Percentiles rank a stretch among this genome's conserved stretches.
phyloP scores from a whole-genome alignment of 2,888 invertebrate genomes.

The Agonopterix alstromeriana region DNA sequence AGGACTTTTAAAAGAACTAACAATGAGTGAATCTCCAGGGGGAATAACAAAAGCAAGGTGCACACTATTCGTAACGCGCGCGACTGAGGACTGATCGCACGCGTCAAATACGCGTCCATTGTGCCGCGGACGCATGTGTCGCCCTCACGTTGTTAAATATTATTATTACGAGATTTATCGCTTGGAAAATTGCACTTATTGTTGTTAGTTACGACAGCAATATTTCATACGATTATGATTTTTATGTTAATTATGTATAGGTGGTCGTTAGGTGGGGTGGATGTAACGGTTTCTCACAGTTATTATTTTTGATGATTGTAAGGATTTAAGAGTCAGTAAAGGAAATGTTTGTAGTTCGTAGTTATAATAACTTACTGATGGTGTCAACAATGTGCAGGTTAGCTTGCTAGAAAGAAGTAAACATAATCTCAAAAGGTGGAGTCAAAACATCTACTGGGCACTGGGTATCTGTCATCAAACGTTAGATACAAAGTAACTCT shows the following conservation, averaged over 20 bases:
- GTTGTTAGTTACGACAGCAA: constrained; percentile 48
- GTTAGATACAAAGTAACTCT: too few species aligned
- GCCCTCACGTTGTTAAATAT: constrained; percentile 41
- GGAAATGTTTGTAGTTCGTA: too few species aligned
- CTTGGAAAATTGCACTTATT: constrained; percentile 73
- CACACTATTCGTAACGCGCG: constrained; percentile 28
- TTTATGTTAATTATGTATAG: constrained; percentile 65
- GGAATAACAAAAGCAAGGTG: constrained; percentile 52
- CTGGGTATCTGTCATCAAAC: too few species aligned
- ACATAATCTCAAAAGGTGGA: too few species aligned
- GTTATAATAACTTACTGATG: too few species aligned
- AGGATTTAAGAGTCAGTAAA: too few species aligned
- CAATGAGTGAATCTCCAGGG: constrained; percentile 6
- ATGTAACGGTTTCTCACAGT: constrained; percentile 11
- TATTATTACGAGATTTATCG: constrained; percentile 74
- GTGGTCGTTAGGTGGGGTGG: constrained; percentile 30
- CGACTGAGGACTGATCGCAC: constrained; percentile 35
- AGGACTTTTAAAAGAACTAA: too few species aligned
- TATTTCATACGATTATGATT: constrained; percentile 70
- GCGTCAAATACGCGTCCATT: constrained; percentile 31
- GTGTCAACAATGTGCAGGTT: too few species aligned
- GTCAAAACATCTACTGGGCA: too few species aligned
- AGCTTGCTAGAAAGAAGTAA: too few species aligned
- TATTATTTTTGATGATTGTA: constrained; percentile 1
- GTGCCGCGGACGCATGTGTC: constrained; percentile 10